Percentiles rank a stretch among this genome's conserved stretches.
Evolutionary conservation across 2,888 invertebrate genomes (phyloP).

Genomic region (Meandrusa payeni): DNA sequence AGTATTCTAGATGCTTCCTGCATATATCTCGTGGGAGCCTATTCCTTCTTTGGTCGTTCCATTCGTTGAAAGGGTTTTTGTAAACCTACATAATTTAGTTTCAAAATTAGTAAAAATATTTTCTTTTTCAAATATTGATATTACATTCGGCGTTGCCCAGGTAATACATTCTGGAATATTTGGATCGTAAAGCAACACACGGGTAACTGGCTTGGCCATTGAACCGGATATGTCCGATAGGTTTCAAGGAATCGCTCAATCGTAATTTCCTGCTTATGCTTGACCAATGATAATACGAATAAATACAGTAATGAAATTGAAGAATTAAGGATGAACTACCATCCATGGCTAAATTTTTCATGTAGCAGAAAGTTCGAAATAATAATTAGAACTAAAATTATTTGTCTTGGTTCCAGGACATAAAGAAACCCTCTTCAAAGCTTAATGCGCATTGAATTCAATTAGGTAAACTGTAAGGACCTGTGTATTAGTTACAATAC

Average conservation of each 20-base stretch:
- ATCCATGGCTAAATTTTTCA: too few species aligned
- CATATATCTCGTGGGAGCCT: too few species aligned
- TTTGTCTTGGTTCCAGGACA: too few species aligned
- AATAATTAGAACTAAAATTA: too few species aligned
- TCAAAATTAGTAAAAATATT: conserved; percentile 1
- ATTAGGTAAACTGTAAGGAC: too few species aligned
- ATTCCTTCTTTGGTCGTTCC: too few species aligned
- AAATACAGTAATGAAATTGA: neutral
- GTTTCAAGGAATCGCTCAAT: conserved; percentile 8
- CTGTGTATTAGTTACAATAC: too few species aligned
- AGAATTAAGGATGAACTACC: neutral
- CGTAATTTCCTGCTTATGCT: conserved; percentile 13
- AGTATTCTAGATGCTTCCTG: too few species aligned
- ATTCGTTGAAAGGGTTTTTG: too few species aligned
- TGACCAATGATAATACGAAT: conserved; percentile 9
- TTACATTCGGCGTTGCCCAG: conserved; percentile 1
- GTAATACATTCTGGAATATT: conserved; percentile 17
- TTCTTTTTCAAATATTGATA: conserved; percentile 5
- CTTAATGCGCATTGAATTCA: too few species aligned
- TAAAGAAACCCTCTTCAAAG: too few species aligned
- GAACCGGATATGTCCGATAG: conserved; percentile 16
- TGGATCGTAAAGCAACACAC: conserved; percentile 10
- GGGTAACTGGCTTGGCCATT: conserved; percentile 11
- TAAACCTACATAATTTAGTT: neutral
- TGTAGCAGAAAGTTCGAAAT: too few species aligned